Percentiles rank a stretch among this genome's conserved stretches.
phyloP scores from a whole-genome alignment of 2,113 vertebrate genomes.

The Mugil cephalus region DNA sequence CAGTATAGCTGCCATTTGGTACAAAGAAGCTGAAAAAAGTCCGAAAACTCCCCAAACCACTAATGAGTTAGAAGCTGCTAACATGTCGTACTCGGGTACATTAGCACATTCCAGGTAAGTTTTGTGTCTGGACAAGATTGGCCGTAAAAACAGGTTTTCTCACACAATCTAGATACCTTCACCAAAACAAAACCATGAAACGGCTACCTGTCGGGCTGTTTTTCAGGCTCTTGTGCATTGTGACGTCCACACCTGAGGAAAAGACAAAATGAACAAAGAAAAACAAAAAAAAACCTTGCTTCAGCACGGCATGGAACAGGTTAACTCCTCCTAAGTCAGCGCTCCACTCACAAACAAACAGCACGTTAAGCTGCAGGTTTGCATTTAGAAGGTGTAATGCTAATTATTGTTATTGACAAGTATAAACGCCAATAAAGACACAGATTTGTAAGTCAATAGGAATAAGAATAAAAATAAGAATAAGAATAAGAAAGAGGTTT shows the following conservation, averaged over 20 bases:
- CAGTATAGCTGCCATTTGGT: neutral
- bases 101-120: constrained; percentile 2
- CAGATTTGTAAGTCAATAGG: neutral
- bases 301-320: neutral
- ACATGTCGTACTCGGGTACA: neutral
- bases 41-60: neutral
- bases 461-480: too few relatives aligned
- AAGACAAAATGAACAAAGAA: constrained; percentile 30
- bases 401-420: neutral
- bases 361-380: neutral
- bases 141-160: constrained; percentile 1
- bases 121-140: neutral
- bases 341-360: constrained; percentile 2
- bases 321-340: too few relatives aligned
- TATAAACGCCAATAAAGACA: neutral
- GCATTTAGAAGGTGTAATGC: neutral
- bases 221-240: constrained; percentile 58
- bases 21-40: too few relatives aligned
- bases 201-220: constrained; percentile 41
- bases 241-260: constrained; percentile 38
- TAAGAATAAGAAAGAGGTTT: too few relatives aligned
- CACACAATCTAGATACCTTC: neutral
- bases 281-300: neutral
- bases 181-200: neutral
- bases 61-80: neutral